Evolutionary conservation across 2,113 vertebrate genomes (phyloP), one percentile per base, ranked within the genome.

Genomic region (Megalops atlanticus): DNA sequence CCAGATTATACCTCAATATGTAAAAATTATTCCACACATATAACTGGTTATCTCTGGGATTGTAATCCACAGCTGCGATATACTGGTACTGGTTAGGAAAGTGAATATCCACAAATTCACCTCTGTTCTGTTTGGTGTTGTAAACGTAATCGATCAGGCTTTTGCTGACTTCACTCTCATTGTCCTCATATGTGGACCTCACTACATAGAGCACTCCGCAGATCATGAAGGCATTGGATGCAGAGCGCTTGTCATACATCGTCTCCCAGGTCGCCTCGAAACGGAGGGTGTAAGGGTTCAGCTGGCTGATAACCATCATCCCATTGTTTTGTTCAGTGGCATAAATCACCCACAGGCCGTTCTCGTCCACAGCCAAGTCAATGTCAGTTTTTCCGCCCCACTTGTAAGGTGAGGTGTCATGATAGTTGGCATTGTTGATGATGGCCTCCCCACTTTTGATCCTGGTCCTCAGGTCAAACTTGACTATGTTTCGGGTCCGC

Each of bases 1-100:
- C 97, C 92, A 99, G 92, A 85, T 96, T 97, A 79, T 99, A 99
- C 81, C 97, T 92, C 89, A 99, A 95, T 89, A 99, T 96, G 92
- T 98, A 99, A 92, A 98, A 98, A 93, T 99, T 99, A 95, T 99
- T 99, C 98, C 98, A 99, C 78, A 99, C 98, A 2, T 99, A 99
- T 0, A 99, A 95, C 82, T 99, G 97, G 91, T 99, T 99, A 90
- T 99, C 98, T 91, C 97, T 92, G 71, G 98, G 98, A 91, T 99
- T 99, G 92, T 99, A 99, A 95, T 99, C 98, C 97, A 98, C 98
- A 75, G 98, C 95, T 18, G 98, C 96, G 31, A 99, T 98, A 86
- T 99, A 99, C 90, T 99, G 98, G 93, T 99, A 99, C 91, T 98
- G 97, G 92, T 99, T 99, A 89, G 98, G 98, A 89, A 99, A 99